Conservation (phyloP, 2,888 invertebrate species). For the Hirtodrosophila histrioides region DNA sequence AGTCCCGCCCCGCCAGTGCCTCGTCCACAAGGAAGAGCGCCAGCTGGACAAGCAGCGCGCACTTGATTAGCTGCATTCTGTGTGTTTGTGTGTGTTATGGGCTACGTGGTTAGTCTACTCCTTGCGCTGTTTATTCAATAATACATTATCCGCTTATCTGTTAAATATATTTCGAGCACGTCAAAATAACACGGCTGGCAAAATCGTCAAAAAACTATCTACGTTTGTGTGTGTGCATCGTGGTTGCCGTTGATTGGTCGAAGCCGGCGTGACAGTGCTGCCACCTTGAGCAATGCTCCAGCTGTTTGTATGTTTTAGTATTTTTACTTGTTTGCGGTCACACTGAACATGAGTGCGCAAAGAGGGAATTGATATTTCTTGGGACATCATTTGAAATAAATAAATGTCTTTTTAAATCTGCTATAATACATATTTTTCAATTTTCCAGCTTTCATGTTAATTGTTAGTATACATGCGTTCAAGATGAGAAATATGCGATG, state of each 20-base stretch:
- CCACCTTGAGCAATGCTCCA: conserved; percentile 17
- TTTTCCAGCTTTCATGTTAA: too few species aligned
- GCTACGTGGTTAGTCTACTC: conserved; percentile 31
- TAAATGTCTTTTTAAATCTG: too few species aligned
- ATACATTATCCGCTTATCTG: conserved; percentile 43
- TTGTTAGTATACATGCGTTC: too few species aligned
- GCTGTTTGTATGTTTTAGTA: conserved; percentile 36
- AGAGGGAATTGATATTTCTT: neutral
- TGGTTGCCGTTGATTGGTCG: conserved; percentile 79
- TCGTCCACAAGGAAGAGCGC: conserved; percentile 65
- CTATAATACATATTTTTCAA: too few species aligned
- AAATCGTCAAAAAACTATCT: conserved; percentile 47
- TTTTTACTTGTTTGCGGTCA: conserved; percentile 8
- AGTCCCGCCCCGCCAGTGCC: conserved; percentile 90
- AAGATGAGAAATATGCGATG: too few species aligned
- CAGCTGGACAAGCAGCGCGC: conserved; percentile 62
- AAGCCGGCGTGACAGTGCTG: conserved; percentile 52
- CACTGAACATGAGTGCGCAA: conserved; percentile 7
- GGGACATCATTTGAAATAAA: neutral
- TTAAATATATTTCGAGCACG: conserved; percentile 16
- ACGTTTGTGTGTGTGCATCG: conserved; percentile 70
- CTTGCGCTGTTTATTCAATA: conserved; percentile 24
- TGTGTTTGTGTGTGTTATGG: conserved; percentile 10
- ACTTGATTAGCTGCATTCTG: conserved; percentile 67
- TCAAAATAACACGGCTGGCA: conserved; percentile 60